Conservation (phyloP, 2,888 invertebrate species). For the Epirrhoe tristata region DNA sequence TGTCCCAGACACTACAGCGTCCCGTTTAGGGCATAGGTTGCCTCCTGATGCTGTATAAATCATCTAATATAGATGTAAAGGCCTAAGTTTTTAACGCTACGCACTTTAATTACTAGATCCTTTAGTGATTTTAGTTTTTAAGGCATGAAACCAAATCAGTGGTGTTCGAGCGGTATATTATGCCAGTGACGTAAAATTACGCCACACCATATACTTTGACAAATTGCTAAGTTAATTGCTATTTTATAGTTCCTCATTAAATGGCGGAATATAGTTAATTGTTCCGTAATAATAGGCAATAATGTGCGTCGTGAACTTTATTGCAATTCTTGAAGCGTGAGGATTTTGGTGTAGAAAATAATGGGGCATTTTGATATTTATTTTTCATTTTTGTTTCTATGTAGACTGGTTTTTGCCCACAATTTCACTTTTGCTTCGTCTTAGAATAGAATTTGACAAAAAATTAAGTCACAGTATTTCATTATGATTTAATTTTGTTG, state of each 20-base stretch:
- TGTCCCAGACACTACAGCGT: no score
- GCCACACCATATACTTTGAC: constrained; percentile 48
- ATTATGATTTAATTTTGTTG: no score
- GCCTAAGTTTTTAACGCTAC: no score
- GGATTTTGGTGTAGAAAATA: constrained; percentile 27
- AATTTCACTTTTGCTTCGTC: no score
- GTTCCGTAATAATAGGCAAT: constrained; percentile 44
- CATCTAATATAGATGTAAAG: no score
- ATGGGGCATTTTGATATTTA: constrained; percentile 16
- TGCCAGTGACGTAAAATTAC: constrained; percentile 49
- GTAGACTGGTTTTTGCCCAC: no score
- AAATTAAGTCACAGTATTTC: no score
- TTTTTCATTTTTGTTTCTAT: constrained; percentile 5
- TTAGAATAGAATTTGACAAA: no score
- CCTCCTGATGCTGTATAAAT: no score
- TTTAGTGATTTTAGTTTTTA: not conserved
- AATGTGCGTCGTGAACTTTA: constrained; percentile 42
- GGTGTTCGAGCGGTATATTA: constrained; percentile 35
- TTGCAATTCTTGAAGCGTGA: constrained; percentile 36
- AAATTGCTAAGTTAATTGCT: constrained; percentile 56
- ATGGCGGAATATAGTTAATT: constrained; percentile 53
- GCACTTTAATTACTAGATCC: no score
- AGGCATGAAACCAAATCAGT: constrained; percentile 13
- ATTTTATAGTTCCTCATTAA: constrained; percentile 62
- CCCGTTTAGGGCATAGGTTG: no score